phyloP scores from a whole-genome alignment of 2,797 vertebrate species.

The Propithecus perrieri region DNA sequence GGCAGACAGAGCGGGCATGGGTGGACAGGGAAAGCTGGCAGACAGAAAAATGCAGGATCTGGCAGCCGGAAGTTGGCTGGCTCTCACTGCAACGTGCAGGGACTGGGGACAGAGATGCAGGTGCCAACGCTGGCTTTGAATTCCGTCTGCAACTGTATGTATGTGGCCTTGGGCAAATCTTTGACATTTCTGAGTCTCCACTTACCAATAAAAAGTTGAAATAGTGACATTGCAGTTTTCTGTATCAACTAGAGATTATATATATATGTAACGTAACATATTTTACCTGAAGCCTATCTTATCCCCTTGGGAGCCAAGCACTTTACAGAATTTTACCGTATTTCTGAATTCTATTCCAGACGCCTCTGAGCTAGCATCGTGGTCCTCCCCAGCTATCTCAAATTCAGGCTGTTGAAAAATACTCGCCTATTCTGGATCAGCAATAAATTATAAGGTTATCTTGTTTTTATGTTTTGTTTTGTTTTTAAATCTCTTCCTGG shows the following conservation, averaged over 20 bases:
- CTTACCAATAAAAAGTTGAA: background rate
- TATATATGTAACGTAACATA: background rate
- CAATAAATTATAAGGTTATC: background rate
- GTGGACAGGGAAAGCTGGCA: background rate
- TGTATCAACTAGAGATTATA: background rate
- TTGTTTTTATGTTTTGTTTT: background rate
- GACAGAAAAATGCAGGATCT: background rate
- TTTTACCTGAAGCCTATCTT: background rate
- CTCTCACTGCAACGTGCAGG: accelerated
- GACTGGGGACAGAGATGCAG: too few relatives aligned
- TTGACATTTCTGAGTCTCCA: background rate
- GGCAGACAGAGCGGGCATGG: background rate
- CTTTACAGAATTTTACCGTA: background rate
- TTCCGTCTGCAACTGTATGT: background rate
- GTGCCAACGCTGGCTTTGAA: background rate
- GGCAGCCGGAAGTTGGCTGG: too few relatives aligned
- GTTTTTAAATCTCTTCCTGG: background rate
- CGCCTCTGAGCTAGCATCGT: background rate
- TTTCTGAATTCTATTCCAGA: background rate
- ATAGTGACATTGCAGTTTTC: background rate
- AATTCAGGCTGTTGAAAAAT: background rate
- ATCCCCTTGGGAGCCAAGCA: background rate
- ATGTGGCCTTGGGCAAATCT: background rate
- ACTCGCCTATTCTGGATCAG: background rate
- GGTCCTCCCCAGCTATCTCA: background rate